Evolutionary conservation across 2,113 vertebrate species (phyloP), one percentile per base, ranked within the genome.

Genomic region (Corvus cornix): DNA sequence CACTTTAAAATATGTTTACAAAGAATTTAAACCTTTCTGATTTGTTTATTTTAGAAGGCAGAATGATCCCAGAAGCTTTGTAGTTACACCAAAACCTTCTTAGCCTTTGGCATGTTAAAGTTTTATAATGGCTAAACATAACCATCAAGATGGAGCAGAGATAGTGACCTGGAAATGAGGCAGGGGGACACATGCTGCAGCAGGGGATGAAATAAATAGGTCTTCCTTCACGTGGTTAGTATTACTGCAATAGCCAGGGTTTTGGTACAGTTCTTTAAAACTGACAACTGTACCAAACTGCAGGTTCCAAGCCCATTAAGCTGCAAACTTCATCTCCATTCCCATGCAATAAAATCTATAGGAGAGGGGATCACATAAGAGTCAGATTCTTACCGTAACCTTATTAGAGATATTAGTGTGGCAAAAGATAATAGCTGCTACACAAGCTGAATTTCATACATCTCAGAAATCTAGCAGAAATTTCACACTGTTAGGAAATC

Each of bases 161-260:
- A 9, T 0, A 30, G 55, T 79, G 52, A 87, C 56, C 27, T 89
- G 59, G 51, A 73, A 90, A 30, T 37, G 53, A 66, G 49, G 41
- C 12, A 52, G 41, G 13, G 33, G 26, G 11, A 8, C 2, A 19
- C 23, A 43, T 6, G 3, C 5, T 67, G 27, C 0, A 0, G 13
- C 52, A 59, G 18, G 9, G 17, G 9, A 55, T 51, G 35, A 89
- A 87, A 55, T 28, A 35, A 27, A 56, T 68, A 60, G 2, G 7
- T 52, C 27, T 56, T 82, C 5, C 33, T 90, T 90, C 39, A 62
- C 2, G 3, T 75, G 13, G 11, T 75, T 87, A 56, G 39, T 67
- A 20, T 68, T 82, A 27, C 16, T 89, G 33, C 27, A 52, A 1
- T 60, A 76, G 24, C 27, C 44, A 60, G 33, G 6, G 11, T 8